Base-by-base conservation (phyloP, 2,888 invertebrate genomes). In the Carpatolechia fugitivella region DNA sequence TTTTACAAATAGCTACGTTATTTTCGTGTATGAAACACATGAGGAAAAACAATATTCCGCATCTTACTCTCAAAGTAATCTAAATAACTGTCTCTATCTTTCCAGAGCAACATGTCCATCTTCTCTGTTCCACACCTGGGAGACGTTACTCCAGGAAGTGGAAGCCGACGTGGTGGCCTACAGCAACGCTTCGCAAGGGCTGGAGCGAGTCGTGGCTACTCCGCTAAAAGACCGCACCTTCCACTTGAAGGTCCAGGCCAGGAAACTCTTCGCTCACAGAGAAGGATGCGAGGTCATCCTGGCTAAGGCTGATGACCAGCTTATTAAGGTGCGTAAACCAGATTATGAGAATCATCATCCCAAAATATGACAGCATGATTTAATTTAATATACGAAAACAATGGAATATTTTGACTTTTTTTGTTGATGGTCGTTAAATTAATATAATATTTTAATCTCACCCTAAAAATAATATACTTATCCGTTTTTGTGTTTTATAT, bases 221-320 rank as follows among this genome's bases (percentile, higher is more conserved):
- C 96, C 96, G 41, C 93, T 97, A 56, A 91, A 97, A 63, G 97
- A 97, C 76, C 93, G 94, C 72, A 96, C 97, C 68, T 97, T 97
- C 85, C 95, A 96, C 81, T 93, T 97, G 76, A 98, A 98, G 90
- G 95, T 97, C 60, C 97, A 97, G 81, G 95, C 97, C 41, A 92
- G 97, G 68, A 97, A 97, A 89, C 94, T 97, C 59, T 97, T 97
- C 85, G 93, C 95, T 24, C 97, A 97, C 82, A 92, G 97, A 65
- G 97, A 97, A 82, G 95, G 95, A 70, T 97, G 96, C 85, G 97
- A 97, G 83, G 94, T 95, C 58, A 94, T 97, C 68, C 93, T 97
- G 62, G 93, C 93, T 66, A 97, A 97, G 88, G 95, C 97, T 47
- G 90, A 90, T 64, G 89, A 89, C 52, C 90, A 90, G 93, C 94